Evolutionary conservation across 23 tunicate species (phyloP).

Genomic region (Trididemnum clinides): DNA sequence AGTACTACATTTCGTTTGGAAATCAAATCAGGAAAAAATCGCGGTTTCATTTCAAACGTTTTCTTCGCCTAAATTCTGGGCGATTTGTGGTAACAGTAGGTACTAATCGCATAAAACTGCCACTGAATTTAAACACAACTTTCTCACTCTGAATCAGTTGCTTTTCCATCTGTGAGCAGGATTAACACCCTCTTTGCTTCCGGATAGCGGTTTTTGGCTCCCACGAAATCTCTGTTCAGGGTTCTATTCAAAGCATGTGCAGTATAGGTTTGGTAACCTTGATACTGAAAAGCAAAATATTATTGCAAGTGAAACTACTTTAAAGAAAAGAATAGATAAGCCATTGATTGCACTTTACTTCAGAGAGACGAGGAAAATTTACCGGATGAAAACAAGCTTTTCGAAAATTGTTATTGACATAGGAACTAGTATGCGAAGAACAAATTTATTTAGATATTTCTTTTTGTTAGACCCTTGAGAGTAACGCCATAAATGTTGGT

Average conservation of each 20-base stretch:
- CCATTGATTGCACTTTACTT: too few relatives aligned
- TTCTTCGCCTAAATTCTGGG: too few relatives aligned
- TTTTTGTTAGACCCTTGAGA: too few relatives aligned
- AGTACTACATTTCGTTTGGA: too few relatives aligned
- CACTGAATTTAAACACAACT: not conserved
- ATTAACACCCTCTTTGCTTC: constrained; percentile 67
- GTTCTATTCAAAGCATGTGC: constrained; percentile 83
- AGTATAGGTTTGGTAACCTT: constrained; percentile 80
- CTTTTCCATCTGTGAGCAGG: constrained; percentile 78
- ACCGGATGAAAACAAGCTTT: constrained; percentile 28
- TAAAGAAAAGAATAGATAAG: too few relatives aligned
- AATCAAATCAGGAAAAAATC: too few relatives aligned
- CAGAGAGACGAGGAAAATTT: too few relatives aligned
- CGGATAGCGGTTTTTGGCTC: constrained; percentile 63
- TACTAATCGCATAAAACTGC: not conserved
- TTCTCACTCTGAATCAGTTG: constrained; percentile 60
- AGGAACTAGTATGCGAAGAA: too few relatives aligned
- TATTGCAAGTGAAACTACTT: not conserved
- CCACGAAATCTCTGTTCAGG: constrained; percentile 46
- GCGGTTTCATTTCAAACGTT: too few relatives aligned
- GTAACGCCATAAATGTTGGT: too few relatives aligned
- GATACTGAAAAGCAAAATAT: constrained; percentile 48
- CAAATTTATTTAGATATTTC: too few relatives aligned
- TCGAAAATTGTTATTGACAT: constrained; percentile 47
- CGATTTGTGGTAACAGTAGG: too few relatives aligned